phyloP scores from a whole-genome alignment of 2,888 invertebrate species.

The Hirudinaria manillensis region DNA sequence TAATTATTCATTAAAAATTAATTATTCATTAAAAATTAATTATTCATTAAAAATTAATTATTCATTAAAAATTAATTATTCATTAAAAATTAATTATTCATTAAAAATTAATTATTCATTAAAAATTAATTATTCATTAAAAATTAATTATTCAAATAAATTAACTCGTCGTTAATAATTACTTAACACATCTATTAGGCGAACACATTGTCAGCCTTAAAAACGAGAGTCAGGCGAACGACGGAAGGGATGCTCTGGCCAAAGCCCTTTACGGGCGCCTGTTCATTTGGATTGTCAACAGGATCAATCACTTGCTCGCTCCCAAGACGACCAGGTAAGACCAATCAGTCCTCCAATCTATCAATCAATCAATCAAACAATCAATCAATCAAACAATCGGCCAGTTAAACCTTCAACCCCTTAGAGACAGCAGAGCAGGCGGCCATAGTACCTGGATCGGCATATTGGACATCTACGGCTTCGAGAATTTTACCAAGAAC shows the following conservation, averaged over 20 bases:
- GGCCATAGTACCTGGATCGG: constrained; percentile 40
- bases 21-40: too few species aligned
- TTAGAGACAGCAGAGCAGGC: not conserved
- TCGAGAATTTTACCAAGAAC: constrained; percentile 50
- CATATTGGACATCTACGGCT: constrained; percentile 51
- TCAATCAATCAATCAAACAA: too few species aligned
- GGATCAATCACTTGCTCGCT: constrained; percentile 47
- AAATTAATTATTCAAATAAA: too few species aligned
- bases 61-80: too few species aligned
- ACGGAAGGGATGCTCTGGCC: constrained; percentile 49
- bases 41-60: too few species aligned
- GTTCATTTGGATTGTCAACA: constrained; percentile 52
- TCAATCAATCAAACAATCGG: too few species aligned
- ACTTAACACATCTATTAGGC: constrained; percentile 27
- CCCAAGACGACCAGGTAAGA: constrained; percentile 7
- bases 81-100: too few species aligned
- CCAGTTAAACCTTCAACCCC: not conserved
- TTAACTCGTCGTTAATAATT: not conserved
- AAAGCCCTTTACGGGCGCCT: constrained; percentile 50
- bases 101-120: too few species aligned
- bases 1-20: too few species aligned
- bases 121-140: too few species aligned
- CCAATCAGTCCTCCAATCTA: too few species aligned
- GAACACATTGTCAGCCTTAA: constrained; percentile 39
- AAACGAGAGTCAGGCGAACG: constrained; percentile 44